Evolutionary conservation across 1,140 invertebrate species (phyloP), one percentile per base, ranked within the genome.

Genomic region (Conus ventricosus): DNA sequence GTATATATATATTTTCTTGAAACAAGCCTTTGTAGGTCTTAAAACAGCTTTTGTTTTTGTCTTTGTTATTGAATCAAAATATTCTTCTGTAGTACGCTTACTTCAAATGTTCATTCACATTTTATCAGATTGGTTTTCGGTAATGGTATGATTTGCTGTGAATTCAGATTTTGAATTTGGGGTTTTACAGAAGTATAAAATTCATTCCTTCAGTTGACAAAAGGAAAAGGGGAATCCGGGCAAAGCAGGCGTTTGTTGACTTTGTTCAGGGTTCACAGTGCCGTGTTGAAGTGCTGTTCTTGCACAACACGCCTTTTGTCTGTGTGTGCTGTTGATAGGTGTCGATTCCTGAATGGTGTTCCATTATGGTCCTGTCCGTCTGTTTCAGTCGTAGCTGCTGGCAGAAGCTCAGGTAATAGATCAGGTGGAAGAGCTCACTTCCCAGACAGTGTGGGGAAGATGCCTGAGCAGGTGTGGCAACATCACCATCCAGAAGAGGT

Each of bases 361-460:
- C 54, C 51, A 39, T 39, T 39, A 81, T 17, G 39, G 51, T 8
- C 5, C 6, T 51, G 15, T 54, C 51, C 80, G 27, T 81, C 80
- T 81, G 27, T 81, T 81, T 81, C 80, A 81, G 80, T 25, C 80
- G 20, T 78, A 78, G 76, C 80, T 17, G 39, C 15, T 81, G 13
- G 54, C 11, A 39, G n/a, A 78, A 39, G 76, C 25, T 13, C 76
- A 78, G 15, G 76, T 51, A 53, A 7, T 55, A 17, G 54, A 17
- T 81, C 80, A 53, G 51, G 17, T 4, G 80, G 80, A 11, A 20
- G 15, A 17, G 7, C 17, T 39, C 5, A 17, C 80, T 20, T 7
- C 76, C 54, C 6, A 54, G 80, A 54, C 13, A 54, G 39, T 81
- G 51, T 54, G 8, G 3, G 10, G 80, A 54, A n/a, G n/a, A 27